Conservation (phyloP, 37 sponge, comb jelly and placozoan genomes). For the Geodia barretti region DNA sequence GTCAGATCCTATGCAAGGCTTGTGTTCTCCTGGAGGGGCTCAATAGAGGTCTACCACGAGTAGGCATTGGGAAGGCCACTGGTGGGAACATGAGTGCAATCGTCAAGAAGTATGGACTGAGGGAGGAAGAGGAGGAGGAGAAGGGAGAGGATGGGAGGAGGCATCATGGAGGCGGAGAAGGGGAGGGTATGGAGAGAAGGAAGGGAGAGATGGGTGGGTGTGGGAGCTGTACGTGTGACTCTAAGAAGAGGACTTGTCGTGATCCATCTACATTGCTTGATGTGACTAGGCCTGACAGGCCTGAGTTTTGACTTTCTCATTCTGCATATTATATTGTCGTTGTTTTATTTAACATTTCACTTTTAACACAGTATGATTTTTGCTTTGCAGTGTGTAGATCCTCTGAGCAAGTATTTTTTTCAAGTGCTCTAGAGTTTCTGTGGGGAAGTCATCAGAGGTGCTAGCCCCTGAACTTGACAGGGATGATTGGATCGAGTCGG, state of each 20-base stretch:
- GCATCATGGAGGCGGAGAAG: neutral
- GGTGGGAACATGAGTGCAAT: conserved; percentile 49
- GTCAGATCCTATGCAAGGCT: conserved; percentile 96
- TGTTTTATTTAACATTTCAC: too few relatives aligned
- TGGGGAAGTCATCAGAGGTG: neutral
- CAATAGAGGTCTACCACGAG: conserved; percentile 89
- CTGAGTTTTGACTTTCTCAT: too few relatives aligned
- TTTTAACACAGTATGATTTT: too few relatives aligned
- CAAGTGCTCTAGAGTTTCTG: too few relatives aligned
- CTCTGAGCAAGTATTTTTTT: too few relatives aligned
- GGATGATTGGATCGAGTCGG: too few relatives aligned
- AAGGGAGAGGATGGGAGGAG: too few relatives aligned
- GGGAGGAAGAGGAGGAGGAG: conserved; percentile 1
- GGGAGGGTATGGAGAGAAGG: conserved; percentile 11
- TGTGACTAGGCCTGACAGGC: too few relatives aligned
- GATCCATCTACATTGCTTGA: too few relatives aligned
- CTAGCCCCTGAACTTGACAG: neutral
- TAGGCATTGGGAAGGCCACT: conserved; percentile 86
- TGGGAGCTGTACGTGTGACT: neutral
- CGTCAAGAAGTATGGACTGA: conserved; percentile 43
- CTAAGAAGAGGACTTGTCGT: neutral
- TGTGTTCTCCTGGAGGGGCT: conserved; percentile 94
- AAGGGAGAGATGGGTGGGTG: neutral
- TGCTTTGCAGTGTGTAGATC: too few relatives aligned
- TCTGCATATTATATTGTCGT: too few relatives aligned